Percentiles rank a stretch among this genome's conserved stretches.
These are phyloP conservation scores for Halcyon smyrnensis DNA, from an alignment of 2,797 vertebrate species.

Conservation along the genomic window DNA sequence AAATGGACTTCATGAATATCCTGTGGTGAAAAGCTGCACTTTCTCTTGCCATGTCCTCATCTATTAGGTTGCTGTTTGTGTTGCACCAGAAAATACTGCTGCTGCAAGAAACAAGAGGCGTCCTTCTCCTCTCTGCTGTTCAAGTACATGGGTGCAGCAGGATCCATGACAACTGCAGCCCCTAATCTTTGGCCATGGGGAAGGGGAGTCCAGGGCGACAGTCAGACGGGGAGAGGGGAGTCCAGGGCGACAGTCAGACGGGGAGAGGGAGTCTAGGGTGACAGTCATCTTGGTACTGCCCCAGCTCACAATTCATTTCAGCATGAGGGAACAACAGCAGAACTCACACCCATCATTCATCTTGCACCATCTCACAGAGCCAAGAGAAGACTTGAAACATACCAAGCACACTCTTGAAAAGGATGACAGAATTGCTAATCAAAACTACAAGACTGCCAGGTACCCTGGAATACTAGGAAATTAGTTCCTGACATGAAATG, in stretches of 20 bases:
- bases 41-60: background rate
- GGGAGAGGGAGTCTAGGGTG: background rate
- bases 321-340: background rate
- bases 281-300: background rate
- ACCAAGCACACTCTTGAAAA: background rate
- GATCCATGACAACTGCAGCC: background rate
- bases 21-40: background rate
- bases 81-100: background rate
- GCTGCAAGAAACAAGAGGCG: background rate
- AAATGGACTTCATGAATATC: background rate
- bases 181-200: fast-evolving
- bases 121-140: background rate
- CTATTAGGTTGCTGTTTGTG: fast-evolving
- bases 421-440: background rate
- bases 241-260: background rate
- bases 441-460: background rate
- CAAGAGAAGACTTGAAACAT: background rate
- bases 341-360: background rate
- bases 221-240: background rate
- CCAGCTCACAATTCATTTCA: background rate
- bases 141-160: fast-evolving
- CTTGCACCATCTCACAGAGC: background rate
- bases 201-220: too few relatives aligned
- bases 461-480: background rate
- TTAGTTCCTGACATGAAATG: background rate